Evolutionary conservation across 2,113 vertebrate genomes (phyloP), one percentile per base, ranked within the genome.

Genomic region (Laticauda colubrina): DNA sequence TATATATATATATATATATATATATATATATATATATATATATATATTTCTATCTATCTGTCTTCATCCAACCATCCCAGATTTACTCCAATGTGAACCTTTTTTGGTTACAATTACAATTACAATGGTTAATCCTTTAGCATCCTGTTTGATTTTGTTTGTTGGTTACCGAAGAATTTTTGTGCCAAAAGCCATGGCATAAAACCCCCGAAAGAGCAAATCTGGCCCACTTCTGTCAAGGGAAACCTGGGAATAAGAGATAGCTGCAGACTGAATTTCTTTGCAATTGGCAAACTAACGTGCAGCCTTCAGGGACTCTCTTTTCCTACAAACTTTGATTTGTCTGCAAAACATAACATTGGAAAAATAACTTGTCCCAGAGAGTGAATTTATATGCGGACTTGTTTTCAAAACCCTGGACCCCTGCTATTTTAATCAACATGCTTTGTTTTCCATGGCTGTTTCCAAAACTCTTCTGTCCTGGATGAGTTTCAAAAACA

Each of bases 351-450:
- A 92, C 64, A 56, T 43, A 39, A 91, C 75, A 9, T 81, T 90
- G 92, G 56, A 94, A 96, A 34, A 94, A 91, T 59, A 0, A 89
- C 86, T 96, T 43, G 87, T 34, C 20, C 86, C 92, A 64, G 51
- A 93, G 85, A 26, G 69, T 15, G 34, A 93, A 89, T 91, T 89
- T 94, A 95, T 64, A 29, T 4, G 1, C 29, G 23, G 90, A 1
- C 2, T n/a, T 11, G 2, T 81, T 93, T 94, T 91, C 15, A 91
- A 86, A 85, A 93, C 45, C 93, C 8, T 69, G 90, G 59, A 89
- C 93, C 75, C 34, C 90, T 94, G 94, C 93, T 96, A 87, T 88
- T 94, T 94, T 94, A 92, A 94, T 95, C 92, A 92, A 26, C 0
- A 0, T 24, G 6, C 43, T 91, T 96, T 88, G 94, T 92, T 96